Conservation (phyloP, 2,797 vertebrate genomes). For the Argyrosomus regius region DNA sequence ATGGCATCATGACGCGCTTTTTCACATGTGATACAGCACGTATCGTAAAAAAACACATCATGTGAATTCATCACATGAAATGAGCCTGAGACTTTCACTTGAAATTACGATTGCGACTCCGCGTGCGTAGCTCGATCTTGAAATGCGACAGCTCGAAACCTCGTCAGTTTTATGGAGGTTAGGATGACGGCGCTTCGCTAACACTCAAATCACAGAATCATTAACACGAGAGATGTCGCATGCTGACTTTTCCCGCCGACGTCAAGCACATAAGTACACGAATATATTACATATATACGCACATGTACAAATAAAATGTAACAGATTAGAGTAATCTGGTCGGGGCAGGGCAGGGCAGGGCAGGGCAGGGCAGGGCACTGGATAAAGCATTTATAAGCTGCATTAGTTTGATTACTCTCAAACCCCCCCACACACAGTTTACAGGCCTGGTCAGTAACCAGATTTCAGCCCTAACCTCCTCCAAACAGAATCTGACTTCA, state of each 20-base stretch:
- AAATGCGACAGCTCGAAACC: background rate
- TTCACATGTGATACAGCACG: background rate
- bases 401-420: constrained; percentile 79
- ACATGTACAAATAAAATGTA: constrained; percentile 36
- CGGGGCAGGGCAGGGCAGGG: constrained; percentile 16
- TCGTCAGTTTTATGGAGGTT: background rate
- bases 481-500: constrained; percentile 30
- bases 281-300: constrained; percentile 34
- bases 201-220: background rate
- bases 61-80: background rate
- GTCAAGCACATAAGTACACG: background rate
- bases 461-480: constrained; percentile 43
- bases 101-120: too few relatives aligned
- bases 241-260: background rate
- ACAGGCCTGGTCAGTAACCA: constrained; percentile 59
- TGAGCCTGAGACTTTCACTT: background rate
- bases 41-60: background rate
- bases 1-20: background rate
- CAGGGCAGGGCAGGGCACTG: constrained; percentile 26
- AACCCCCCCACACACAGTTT: constrained; percentile 49
- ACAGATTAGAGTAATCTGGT: constrained; percentile 74
- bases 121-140: too few relatives aligned
- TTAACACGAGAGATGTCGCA: too few relatives aligned
- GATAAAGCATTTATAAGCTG: constrained; percentile 72
- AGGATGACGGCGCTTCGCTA: too few relatives aligned